Evolutionary conservation across 2,113 vertebrate genomes (phyloP).

Genomic region (Brachionichthys hirsutus): DNA sequence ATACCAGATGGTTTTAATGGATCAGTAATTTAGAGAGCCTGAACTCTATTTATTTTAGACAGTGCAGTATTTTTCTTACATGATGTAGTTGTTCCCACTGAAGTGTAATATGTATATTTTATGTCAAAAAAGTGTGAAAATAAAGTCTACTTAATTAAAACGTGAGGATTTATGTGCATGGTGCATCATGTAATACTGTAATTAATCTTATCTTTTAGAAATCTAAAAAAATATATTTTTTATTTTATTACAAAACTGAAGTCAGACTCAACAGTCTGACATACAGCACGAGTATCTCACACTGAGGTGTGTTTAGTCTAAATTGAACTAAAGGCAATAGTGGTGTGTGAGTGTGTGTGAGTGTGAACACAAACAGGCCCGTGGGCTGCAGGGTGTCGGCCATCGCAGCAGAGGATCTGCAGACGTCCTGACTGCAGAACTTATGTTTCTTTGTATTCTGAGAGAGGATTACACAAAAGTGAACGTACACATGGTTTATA

Average conservation of each 20-base stretch:
- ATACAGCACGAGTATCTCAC: neutral
- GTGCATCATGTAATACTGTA: neutral
- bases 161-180: neutral
- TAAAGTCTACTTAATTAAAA: conserved; percentile 21
- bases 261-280: conserved; percentile 8
- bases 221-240: neutral
- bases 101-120: neutral
- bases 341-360: conserved; percentile 7
- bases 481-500: neutral
- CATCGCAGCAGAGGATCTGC: conserved; percentile 44
- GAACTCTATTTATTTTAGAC: too few relatives aligned
- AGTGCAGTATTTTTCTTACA: too few relatives aligned
- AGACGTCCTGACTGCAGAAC: neutral
- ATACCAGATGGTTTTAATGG: too few relatives aligned
- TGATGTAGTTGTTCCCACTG: too few relatives aligned
- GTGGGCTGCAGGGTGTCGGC: conserved; percentile 20
- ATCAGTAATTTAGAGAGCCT: too few relatives aligned
- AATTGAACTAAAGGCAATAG: conserved; percentile 43
- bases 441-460: conserved; percentile 53
- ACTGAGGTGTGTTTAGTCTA: conserved; percentile 12
- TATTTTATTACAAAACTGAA: neutral
- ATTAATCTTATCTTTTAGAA: conserved; percentile 4
- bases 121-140: conserved; percentile 3
- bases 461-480: neutral
- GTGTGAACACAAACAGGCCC: too few relatives aligned